A percentile compares a stretch with the other conserved stretches of the same genome.
These are phyloP conservation scores for Actinemys pallida DNA, from an alignment of 2,113 vertebrate genomes.

Conservation along the genomic window DNA sequence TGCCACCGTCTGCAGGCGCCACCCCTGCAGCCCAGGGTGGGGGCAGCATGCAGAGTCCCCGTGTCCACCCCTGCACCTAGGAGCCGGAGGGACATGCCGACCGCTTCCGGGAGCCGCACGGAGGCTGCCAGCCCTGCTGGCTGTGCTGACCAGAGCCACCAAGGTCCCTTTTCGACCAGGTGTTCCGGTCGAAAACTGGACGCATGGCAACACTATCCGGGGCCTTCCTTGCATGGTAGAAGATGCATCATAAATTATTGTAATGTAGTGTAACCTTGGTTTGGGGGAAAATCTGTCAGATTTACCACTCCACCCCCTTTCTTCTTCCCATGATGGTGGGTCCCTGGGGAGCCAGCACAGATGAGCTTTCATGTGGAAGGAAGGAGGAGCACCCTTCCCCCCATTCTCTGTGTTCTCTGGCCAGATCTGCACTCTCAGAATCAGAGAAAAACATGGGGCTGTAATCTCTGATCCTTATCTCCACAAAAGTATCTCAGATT, in stretches of 20 bases:
- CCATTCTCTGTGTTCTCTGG: rapidly evolving
- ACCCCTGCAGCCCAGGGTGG: too few species aligned
- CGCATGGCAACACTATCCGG: neutral
- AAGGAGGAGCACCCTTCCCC: neutral
- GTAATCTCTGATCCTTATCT: neutral
- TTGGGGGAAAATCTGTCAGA: neutral
- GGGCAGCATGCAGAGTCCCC: too few species aligned
- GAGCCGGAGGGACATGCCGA: too few species aligned
- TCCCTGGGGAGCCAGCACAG: neutral
- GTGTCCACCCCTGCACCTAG: too few species aligned
- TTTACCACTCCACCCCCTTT: neutral
- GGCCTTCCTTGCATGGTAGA: neutral
- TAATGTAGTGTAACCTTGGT: neutral
- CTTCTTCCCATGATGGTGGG: neutral
- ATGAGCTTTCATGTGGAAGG: neutral
- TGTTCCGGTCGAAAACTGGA: too few species aligned
- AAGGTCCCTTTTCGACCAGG: too few species aligned
- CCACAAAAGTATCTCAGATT: neutral
- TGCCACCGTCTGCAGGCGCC: too few species aligned
- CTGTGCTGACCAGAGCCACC: too few species aligned
- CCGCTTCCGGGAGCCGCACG: too few species aligned
- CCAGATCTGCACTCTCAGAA: rapidly evolving
- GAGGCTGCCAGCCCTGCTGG: too few species aligned
- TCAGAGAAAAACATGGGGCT: neutral
- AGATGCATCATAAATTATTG: neutral